phyloP scores from a whole-genome alignment of 2,113 vertebrate genomes.

The Athene cunicularia region DNA sequence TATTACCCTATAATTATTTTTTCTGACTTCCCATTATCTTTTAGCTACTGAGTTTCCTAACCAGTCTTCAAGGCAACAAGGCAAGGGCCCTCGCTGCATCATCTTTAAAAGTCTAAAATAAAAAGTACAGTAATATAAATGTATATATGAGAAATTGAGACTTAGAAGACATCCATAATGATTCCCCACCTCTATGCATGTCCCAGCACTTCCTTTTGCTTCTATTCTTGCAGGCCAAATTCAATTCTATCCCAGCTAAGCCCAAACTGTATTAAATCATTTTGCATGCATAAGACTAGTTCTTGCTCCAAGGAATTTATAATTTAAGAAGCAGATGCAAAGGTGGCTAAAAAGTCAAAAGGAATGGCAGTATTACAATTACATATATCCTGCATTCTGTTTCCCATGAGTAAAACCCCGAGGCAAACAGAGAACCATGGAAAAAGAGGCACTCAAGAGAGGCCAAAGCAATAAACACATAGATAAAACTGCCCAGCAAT shows the following conservation, averaged over 20 bases:
- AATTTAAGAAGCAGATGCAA: background rate
- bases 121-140: background rate
- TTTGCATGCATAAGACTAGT: background rate
- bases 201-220: background rate
- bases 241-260: background rate
- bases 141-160: background rate
- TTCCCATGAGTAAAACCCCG: background rate
- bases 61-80: background rate
- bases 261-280: background rate
- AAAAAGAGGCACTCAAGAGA: background rate
- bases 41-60: background rate
- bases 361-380: background rate
- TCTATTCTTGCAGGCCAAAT: background rate
- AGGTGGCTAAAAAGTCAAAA: background rate
- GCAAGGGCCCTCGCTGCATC: background rate
- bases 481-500: background rate
- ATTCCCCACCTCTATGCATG: background rate
- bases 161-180: background rate
- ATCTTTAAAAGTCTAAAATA: background rate
- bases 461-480: background rate
- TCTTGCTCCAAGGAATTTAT: background rate
- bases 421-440: background rate
- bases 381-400: background rate
- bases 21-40: constrained; percentile 26
- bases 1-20: constrained; percentile 15